phyloP scores from a whole-genome alignment of 1,140 invertebrate genomes.

The Leptopilina boulardi region DNA sequence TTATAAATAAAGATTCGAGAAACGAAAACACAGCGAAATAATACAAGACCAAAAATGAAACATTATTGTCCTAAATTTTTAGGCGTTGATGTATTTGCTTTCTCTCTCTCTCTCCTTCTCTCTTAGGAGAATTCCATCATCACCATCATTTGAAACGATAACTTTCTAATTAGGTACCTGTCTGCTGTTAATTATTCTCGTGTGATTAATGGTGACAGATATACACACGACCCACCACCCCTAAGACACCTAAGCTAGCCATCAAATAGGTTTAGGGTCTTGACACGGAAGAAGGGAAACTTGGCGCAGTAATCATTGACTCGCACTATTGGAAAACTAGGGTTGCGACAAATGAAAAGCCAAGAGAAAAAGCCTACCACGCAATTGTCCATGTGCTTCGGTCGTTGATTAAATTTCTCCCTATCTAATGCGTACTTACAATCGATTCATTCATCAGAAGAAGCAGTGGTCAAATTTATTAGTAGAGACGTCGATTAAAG shows the following conservation, averaged over 20 bases:
- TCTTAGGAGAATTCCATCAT: constrained; percentile 53
- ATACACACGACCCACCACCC: constrained; percentile 44
- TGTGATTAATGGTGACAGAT: constrained; percentile 58
- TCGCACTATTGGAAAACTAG: constrained; percentile 5
- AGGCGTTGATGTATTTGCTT: constrained; percentile 46
- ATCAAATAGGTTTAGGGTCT: background rate
- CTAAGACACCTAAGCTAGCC: constrained; percentile 33
- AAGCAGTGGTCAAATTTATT: background rate
- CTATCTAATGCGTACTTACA: background rate
- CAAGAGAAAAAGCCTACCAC: background rate
- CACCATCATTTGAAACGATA: constrained; percentile 48
- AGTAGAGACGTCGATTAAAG: background rate
- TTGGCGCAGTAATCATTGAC: background rate
- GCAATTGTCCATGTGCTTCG: background rate
- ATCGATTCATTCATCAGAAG: background rate
- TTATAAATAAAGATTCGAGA: too few species aligned
- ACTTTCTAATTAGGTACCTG: constrained; percentile 60
- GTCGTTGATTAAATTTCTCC: constrained; percentile 22
- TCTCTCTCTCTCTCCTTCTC: too few species aligned
- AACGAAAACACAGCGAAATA: too few species aligned
- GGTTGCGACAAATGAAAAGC: constrained; percentile 8
- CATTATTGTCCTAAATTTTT: background rate
- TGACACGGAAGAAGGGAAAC: background rate
- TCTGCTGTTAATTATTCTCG: constrained; percentile 60
- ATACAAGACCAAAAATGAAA: too few species aligned